Base-by-base conservation (phyloP, 1,140 invertebrate species). In the Ceratitis capitata region DNA sequence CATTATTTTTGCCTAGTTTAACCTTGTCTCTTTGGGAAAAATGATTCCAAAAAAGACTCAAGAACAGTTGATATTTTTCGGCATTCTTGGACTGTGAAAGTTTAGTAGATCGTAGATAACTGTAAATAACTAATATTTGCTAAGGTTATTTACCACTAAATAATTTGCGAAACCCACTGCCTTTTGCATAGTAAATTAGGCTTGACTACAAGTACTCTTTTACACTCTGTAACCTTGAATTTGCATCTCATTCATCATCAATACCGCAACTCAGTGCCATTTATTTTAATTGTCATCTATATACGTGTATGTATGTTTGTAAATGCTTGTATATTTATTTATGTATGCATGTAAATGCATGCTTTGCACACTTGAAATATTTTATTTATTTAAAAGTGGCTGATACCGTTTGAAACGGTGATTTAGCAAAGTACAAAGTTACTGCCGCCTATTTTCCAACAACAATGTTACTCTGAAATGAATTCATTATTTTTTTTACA, bases 361-460 rank as follows among this genome's bases (percentile, higher is more conserved):
- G n/a, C 3, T 39, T 39, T 29, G 61, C 61, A 69, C 61, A 69
- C 32, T 32, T 69, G 29, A 69, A 39, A 1, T 32, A 32, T 69
- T 69, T 69, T 69, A 69, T 69, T 69, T 69, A 69, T 16, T 69
- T 35, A 35, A 35, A 35, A 69, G 32, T 39, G 61, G 61, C 61
- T 35, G 29, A 3, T 29, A 61, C 14, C 26, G 26, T 14, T 26
- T 23, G 58, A 61, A 61, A 61, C 10, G 26, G 12, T 19, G 32
- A 69, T 69, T 5, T 69, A 35, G 58, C 26, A 61, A 61, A 69
- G 35, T 10, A 16, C 32, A 19, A 35, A 69, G 61, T n/a, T n/a
- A n/a, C 19, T 69, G 5, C 35, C 61, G 16, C 61, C 32, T 29
- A 4, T 0, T 35, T 39, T 69, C 9, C 32, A 19, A 39, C 39